Base-by-base conservation (phyloP, 2,888 invertebrate species). In the Cylindroiulus punctatus region DNA sequence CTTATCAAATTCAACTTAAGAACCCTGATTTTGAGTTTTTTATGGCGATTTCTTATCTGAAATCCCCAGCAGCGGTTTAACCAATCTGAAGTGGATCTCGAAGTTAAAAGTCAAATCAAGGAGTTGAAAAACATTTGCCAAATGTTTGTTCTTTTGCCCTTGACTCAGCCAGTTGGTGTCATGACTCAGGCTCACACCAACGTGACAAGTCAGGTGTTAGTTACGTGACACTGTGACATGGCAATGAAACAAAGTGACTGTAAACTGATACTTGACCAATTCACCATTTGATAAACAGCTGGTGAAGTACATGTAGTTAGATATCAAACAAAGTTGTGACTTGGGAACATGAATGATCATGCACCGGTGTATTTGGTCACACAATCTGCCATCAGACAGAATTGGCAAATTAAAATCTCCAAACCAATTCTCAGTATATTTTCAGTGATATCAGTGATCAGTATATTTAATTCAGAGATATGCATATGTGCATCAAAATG, bases 41-140 rank as follows among this genome's bases (percentile, higher is more conserved):
- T 7, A 14, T 47, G 19, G 3, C 14, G 1, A 47, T 47, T 47
- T 47, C 14, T 17, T n/a, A n/a, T n/a, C 14, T 47, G 47, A 47
- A 12, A 17, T 47, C 0, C 5, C 57, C 57, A 57, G n/a, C 52
- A 52, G 57, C 19, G 17, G 19, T n/a, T 52, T 52, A 17, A 14
- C n/a, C 57, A 57, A 57, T 57, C 57, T 57, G n/a, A n/a, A 57
- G 57, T 57, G 57, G 57, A 57, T 57, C 57, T 57, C 22, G 22
- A 57, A 57, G 57, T 57, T 57, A 22, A 19, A 57, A 57, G n/a
- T n/a, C n/a, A n/a, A 12, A 47, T 57, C 7, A 57, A 57, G 57
- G n/a, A 57, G 57, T 57, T 57, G 57, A 57, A 57, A 57, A 57
- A 57, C 57, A 57, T 57, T 57, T n/a, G 57, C n/a, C 57, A 57